A percentile compares a stretch with the other conserved stretches of the same genome.
Conservation (phyloP, 2,113 vertebrate genomes). For the Platysteira castanea region DNA sequence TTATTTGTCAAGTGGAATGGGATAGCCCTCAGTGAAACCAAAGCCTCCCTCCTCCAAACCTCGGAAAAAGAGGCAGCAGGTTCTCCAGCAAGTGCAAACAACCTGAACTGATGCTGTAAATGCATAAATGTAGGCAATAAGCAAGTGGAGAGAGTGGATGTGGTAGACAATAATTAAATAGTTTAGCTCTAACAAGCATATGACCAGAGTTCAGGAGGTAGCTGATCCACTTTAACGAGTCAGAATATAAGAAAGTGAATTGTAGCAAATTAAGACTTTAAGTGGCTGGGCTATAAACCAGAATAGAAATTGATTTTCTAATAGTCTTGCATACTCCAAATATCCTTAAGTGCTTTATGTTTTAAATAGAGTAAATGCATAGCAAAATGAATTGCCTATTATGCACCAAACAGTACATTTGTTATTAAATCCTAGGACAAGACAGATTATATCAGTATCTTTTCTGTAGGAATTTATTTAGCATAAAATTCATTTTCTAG, state of each 20-base stretch:
- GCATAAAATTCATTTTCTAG: neutral
- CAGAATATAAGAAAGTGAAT: neutral
- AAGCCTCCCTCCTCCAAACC: neutral
- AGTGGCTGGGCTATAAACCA: slow-evolving; percentile 49
- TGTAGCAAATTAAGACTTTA: slow-evolving; percentile 48
- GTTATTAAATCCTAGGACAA: neutral
- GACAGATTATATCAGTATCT: neutral
- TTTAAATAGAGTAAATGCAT: slow-evolving; percentile 43
- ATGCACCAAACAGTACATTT: neutral
- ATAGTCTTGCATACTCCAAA: slow-evolving; percentile 36
- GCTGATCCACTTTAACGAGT: neutral
- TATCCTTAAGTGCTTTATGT: slow-evolving; percentile 49
- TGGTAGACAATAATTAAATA: neutral
- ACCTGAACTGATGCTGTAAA: neutral
- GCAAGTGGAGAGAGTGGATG: neutral
- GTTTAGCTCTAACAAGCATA: neutral
- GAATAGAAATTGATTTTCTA: slow-evolving; percentile 62
- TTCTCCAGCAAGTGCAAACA: slow-evolving; percentile 14
- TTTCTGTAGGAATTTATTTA: neutral
- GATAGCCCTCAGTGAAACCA: neutral
- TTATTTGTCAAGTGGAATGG: slow-evolving; percentile 37
- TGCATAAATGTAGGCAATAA: neutral
- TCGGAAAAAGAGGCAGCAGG: neutral
- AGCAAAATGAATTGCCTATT: slow-evolving; percentile 46
- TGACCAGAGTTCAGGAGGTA: neutral